phyloP scores from a whole-genome alignment of 2,113 vertebrate species.

The Elephas maximus region DNA sequence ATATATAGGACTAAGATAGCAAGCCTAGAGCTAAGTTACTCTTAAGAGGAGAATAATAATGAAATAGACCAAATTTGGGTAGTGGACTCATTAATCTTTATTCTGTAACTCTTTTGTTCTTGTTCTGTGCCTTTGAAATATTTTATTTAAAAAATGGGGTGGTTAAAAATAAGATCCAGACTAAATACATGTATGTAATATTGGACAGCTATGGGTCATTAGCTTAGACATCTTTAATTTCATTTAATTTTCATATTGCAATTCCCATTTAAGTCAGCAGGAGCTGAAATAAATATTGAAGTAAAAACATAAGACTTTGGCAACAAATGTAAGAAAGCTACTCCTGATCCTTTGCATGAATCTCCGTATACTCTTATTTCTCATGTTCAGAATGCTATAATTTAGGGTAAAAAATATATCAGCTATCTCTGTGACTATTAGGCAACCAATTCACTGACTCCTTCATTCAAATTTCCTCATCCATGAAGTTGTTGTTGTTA shows the following conservation, averaged over 20 bases:
- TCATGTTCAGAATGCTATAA: constrained; percentile 1
- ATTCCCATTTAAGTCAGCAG: background rate
- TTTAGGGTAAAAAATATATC: background rate
- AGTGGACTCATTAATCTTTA: background rate
- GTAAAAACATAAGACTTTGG: background rate
- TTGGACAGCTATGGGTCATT: background rate
- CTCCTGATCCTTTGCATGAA: constrained; percentile 10
- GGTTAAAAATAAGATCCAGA: constrained; percentile 36
- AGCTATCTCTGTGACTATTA: background rate
- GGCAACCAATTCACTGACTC: background rate
- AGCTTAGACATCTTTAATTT: background rate
- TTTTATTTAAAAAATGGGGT: background rate
- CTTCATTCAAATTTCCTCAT: background rate
- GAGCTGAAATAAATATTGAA: constrained; percentile 26
- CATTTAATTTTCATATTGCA: background rate
- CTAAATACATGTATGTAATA: background rate
- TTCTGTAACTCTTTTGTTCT: background rate
- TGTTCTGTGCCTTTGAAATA: constrained; percentile 54
- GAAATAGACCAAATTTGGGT: background rate
- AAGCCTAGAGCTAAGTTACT: constrained; percentile 18
- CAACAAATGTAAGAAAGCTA: constrained; percentile 11
- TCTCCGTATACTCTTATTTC: background rate
- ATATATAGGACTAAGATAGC: background rate
- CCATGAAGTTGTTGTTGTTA: background rate
- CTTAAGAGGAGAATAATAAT: background rate